Evolutionary conservation across 2,113 vertebrate genomes (phyloP), one percentile per base, ranked within the genome.

Genomic region (Notarius lentiginosus): DNA sequence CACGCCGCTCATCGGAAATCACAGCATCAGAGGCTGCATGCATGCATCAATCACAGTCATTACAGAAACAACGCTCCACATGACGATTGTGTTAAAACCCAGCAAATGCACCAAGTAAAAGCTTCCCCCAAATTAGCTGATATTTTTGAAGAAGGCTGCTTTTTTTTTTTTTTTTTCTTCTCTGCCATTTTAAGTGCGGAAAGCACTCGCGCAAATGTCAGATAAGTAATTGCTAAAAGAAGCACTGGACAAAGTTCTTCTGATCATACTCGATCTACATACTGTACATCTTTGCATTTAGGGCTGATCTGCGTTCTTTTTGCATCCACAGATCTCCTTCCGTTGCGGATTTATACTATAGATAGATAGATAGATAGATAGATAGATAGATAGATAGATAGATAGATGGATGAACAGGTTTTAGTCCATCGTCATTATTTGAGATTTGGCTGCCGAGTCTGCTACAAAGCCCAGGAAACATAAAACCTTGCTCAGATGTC

Each of bases 1-100:
- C 87, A 85, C 75, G 90, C 22, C 51, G 75, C 77, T 82, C 80
- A 63, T 55, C 41, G 61, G 72, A 55, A 84, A 66, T 84, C 76
- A 72, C 51, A 84, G 63, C 49, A 70, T 82, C 65, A 22, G 85
- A n/a, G 51, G 7, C 63, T 56, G 30, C 65, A 60, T 34, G 56
- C 56, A 65, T 60, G 75, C 79, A 53, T 79, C 76, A 70, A 56
- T 70, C 49, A 34, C n/a, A 22, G 24, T 14, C 51, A 47, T 80
- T 53, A 56, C 22, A 61, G 34, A 76, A 30, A 51, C 56, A 61
- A 51, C 0, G 10, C 82, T 24, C 82, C 60, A 73, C 68, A 82
- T 24, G 49, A 65, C 11, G 65, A 75, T 82, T 79, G 63, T 53
- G 47, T 80, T 27, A 41, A 76, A 84, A 84, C 30, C 4, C 70